Evolutionary conservation across 2,888 invertebrate species (phyloP), one percentile per base, ranked within the genome.

Genomic region (Drosophila colorata): DNA sequence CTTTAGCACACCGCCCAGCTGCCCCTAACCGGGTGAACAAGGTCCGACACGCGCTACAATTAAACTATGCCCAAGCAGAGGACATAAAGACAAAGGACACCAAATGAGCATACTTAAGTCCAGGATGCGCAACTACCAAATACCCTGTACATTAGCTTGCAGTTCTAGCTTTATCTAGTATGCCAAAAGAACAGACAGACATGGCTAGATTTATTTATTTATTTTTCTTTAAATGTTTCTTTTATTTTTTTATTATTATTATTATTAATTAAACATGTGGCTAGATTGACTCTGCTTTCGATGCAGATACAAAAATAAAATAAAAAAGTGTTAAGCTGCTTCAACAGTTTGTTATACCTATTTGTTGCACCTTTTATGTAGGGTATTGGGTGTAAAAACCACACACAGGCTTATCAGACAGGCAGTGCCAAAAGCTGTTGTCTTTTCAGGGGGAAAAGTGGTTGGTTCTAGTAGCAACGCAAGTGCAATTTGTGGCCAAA

Each of bases 11-110:
- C 14, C 35, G 11, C 20, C 13, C n/a, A 16, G 1, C 59, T 7
- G 8, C 13, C n/a, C 23, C 13, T 14, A 31, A 14, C 37, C 18
- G 33, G 47, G 18, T 59, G 37, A 38, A 52, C 14, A 57, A 35
- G 41, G 28, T 49, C 44, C 60, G 77, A 78, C 88, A 74, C 78
- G 86, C 69, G 80, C 88, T 70, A 84, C 85, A 88, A 88, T 85
- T 85, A 87, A 85, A 85, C 85, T 87, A 85, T 84, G 66, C 81
- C 79, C 81, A 67, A 56, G 72, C 70, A 55, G 37, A 51, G 61
- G 69, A 53, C 57, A 47, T 48, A 33, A 72, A 20, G 63, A 66
- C 74, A 61, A 68, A 69, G 55, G 43, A 57, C 65, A 69, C 20
- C 49, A 28, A 47, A 13, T 20, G 9, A 13, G 33, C n/a, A 23